Percentiles rank a stretch among this genome's conserved stretches.
Conservation (phyloP, 2,113 vertebrate genomes). For the Ochotona curzoniae region DNA sequence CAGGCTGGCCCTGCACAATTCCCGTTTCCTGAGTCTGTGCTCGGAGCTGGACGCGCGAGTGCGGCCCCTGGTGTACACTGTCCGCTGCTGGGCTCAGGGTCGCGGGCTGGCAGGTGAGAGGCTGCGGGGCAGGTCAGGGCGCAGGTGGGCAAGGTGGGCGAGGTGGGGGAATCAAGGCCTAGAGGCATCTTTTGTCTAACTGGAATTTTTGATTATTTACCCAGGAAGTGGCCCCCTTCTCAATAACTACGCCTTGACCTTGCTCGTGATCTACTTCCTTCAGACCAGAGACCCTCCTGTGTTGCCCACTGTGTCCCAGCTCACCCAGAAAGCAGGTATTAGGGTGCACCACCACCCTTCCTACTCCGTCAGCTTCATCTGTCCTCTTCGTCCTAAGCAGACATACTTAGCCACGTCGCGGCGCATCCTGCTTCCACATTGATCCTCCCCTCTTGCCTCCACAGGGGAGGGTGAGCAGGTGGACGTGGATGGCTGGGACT, state of each 20-base stretch:
- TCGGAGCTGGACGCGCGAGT: conserved; percentile 90
- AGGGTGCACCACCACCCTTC: fast-evolving
- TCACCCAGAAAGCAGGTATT: conserved; percentile 90
- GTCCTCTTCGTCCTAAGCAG: background rate
- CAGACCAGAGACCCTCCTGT: conserved; percentile 92
- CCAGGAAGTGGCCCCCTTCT: conserved; percentile 91
- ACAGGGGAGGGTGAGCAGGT: conserved; percentile 90
- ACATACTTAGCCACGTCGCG: background rate
- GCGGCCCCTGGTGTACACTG: conserved; percentile 89
- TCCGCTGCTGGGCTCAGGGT: conserved; percentile 94
- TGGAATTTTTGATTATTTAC: conserved; percentile 18
- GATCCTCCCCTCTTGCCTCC: background rate
- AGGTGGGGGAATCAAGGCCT: background rate
- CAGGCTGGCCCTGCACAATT: conserved; percentile 94
- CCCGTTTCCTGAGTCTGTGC: conserved; percentile 92
- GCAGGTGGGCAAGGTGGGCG: background rate
- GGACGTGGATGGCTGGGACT: conserved; percentile 93
- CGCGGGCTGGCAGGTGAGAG: conserved; percentile 91
- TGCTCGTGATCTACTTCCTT: conserved; percentile 94
- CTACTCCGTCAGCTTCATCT: background rate
- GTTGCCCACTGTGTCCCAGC: conserved; percentile 87
- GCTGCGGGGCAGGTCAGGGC: background rate
- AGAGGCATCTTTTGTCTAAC: conserved; percentile 7
- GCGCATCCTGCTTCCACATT: background rate
- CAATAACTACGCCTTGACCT: conserved; percentile 95